Evolutionary conservation across 2,888 invertebrate species (phyloP).

Genomic region (Helicoverpa assulta): DNA sequence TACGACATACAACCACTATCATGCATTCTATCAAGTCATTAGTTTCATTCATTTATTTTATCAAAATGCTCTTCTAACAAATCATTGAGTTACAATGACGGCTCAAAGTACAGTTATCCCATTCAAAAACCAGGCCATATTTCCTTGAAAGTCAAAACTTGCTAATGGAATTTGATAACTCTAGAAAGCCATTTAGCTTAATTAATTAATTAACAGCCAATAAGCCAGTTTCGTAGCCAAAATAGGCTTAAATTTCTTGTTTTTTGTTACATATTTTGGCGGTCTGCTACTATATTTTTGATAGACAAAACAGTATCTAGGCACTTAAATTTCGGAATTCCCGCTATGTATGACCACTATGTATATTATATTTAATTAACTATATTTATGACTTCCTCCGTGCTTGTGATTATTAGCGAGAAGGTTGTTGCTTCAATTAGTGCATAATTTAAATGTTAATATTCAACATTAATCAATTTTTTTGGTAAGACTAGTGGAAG

Average conservation of each 20-base stretch:
- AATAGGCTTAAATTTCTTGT: not conserved
- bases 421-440: conserved; percentile 45
- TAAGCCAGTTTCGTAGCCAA: not conserved
- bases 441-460: conserved; percentile 53
- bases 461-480: conserved; percentile 26
- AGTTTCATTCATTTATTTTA: too few species aligned
- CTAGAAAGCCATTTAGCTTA: conserved; percentile 1
- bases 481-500: conserved; percentile 9
- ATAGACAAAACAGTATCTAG: conserved; percentile 10
- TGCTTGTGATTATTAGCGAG: conserved; percentile 24
- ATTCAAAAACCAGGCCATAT: too few species aligned
- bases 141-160: too few species aligned
- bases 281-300: conserved; percentile 22
- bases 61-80: too few species aligned
- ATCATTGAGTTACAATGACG: too few species aligned
- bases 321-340: conserved; percentile 30
- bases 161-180: not conserved
- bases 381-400: conserved; percentile 61
- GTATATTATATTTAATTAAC: conserved; percentile 51
- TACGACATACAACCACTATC: too few species aligned
- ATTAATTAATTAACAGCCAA: conserved; percentile 1
- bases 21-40: too few species aligned
- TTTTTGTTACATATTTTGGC: conserved; percentile 13
- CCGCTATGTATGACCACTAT: conserved; percentile 29
- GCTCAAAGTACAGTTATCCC: too few species aligned